phyloP scores from a whole-genome alignment of 30 jellyfish, hydroid and myxozoan species.

The Chrysaora quinquecirrha region DNA sequence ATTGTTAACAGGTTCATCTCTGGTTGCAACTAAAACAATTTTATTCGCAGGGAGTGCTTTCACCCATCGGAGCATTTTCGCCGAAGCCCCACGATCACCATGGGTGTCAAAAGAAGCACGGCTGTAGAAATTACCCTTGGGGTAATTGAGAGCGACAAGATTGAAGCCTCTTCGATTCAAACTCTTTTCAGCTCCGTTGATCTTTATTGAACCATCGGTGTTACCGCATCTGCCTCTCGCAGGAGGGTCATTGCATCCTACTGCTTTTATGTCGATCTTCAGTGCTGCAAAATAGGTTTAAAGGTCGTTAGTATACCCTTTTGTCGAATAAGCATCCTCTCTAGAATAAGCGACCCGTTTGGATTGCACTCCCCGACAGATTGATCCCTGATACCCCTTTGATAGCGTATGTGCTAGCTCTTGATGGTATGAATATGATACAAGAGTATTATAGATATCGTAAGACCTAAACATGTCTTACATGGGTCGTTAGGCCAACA shows the following conservation, averaged over 20 bases:
- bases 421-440: too few relatives aligned
- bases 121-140: conserved; percentile 53
- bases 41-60: conserved; percentile 53
- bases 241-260: conserved; percentile 73
- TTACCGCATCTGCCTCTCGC: conserved; percentile 70
- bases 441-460: too few relatives aligned
- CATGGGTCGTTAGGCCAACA: too few relatives aligned
- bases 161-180: conserved; percentile 59
- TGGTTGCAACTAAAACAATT: conserved; percentile 52
- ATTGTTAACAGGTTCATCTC: conserved; percentile 47
- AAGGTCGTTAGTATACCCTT: too few relatives aligned
- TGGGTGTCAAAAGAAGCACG: conserved; percentile 42
- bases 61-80: conserved; percentile 52
- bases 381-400: too few relatives aligned
- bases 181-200: conserved; percentile 66
- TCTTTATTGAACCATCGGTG: conserved; percentile 58
- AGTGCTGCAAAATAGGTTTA: conserved; percentile 16
- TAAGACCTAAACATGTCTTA: too few relatives aligned
- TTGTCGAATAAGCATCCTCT: too few relatives aligned
- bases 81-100: conserved; percentile 61
- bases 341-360: too few relatives aligned
- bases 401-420: too few relatives aligned
- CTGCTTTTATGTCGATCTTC: conserved; percentile 54
- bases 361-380: too few relatives aligned
- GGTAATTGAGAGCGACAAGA: conserved; percentile 65